Percentiles rank a stretch among this genome's conserved stretches.
Conservation (phyloP, 2,888 invertebrate species). For the Mesorhabditis spiculigera region DNA sequence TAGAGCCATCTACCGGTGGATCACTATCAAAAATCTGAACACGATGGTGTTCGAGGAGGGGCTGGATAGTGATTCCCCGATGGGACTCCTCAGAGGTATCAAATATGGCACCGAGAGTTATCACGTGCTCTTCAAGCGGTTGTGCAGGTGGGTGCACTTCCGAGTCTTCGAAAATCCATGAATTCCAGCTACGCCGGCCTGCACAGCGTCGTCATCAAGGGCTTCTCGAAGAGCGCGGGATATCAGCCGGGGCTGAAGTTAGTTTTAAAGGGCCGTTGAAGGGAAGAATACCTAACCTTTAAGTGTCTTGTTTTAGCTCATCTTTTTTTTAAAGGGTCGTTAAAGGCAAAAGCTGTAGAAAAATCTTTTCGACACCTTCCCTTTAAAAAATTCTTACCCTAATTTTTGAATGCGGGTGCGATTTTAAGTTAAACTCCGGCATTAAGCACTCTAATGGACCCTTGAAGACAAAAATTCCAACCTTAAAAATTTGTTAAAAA, state of each 20-base stretch:
- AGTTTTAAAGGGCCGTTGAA: background rate
- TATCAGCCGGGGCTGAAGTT: constrained; percentile 64
- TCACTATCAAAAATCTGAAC: constrained; percentile 95
- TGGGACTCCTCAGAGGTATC: constrained; percentile 80
- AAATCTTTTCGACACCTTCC: too few relatives aligned
- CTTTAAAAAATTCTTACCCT: too few relatives aligned
- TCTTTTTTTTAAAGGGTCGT: too few relatives aligned
- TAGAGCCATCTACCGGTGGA: constrained; percentile 94
- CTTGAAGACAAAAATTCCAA: background rate
- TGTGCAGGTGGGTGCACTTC: constrained; percentile 75
- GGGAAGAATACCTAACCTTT: too few relatives aligned
- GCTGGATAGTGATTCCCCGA: constrained; percentile 71
- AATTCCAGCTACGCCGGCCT: constrained; percentile 85
- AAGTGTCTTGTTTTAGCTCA: background rate
- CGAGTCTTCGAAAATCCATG: background rate
- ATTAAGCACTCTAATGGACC: background rate
- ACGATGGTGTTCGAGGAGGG: constrained; percentile 94
- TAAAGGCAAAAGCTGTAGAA: too few relatives aligned
- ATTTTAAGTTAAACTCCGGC: too few relatives aligned
- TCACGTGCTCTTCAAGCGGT: constrained; percentile 91
- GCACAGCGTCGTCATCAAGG: constrained; percentile 96
- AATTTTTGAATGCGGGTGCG: too few relatives aligned
- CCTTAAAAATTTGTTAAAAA: background rate
- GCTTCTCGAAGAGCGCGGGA: constrained; percentile 97
- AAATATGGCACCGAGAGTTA: constrained; percentile 98